Evolutionary conservation across 2,888 invertebrate genomes (phyloP).

Genomic region (Lycia hirtaria): DNA sequence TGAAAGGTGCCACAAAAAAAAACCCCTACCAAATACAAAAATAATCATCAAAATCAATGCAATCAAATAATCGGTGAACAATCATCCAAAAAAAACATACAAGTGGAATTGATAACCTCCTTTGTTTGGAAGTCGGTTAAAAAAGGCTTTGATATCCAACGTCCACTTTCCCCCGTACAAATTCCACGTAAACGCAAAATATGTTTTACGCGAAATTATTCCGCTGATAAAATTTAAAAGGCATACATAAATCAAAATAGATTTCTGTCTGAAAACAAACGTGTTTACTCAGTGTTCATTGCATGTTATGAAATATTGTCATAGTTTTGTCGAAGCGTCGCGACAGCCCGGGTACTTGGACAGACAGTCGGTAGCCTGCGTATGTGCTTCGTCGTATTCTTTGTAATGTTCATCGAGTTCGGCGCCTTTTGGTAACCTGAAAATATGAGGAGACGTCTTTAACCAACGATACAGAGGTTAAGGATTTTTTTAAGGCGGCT

Average conservation of each 20-base stretch:
- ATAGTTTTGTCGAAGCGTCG: slow-evolving; percentile 26
- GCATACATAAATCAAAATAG: slow-evolving; percentile 21
- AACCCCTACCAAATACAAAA: too few relatives aligned
- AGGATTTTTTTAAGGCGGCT: too few relatives aligned
- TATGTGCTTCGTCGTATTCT: slow-evolving; percentile 81
- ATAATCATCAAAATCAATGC: too few relatives aligned
- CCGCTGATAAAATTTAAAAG: slow-evolving; percentile 8
- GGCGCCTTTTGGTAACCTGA: slow-evolving; percentile 77
- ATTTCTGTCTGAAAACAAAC: slow-evolving; percentile 21
- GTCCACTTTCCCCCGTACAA: too few relatives aligned
- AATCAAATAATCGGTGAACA: too few relatives aligned
- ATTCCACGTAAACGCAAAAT: too few relatives aligned
- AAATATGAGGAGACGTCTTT: slow-evolving; percentile 38
- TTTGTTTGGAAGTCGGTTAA: too few relatives aligned
- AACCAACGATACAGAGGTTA: background rate
- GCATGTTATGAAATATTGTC: slow-evolving; percentile 8
- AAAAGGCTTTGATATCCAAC: too few relatives aligned
- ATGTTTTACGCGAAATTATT: too few relatives aligned
- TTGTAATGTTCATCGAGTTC: slow-evolving; percentile 67
- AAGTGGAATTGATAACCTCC: too few relatives aligned
- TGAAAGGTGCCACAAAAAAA: too few relatives aligned
- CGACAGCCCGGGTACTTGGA: slow-evolving; percentile 74
- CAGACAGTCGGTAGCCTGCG: slow-evolving; percentile 66
- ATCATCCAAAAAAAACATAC: too few relatives aligned
- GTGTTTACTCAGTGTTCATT: slow-evolving; percentile 28